Base-by-base conservation (phyloP, 1,140 invertebrate species). In the Tigriopus japonicus region DNA sequence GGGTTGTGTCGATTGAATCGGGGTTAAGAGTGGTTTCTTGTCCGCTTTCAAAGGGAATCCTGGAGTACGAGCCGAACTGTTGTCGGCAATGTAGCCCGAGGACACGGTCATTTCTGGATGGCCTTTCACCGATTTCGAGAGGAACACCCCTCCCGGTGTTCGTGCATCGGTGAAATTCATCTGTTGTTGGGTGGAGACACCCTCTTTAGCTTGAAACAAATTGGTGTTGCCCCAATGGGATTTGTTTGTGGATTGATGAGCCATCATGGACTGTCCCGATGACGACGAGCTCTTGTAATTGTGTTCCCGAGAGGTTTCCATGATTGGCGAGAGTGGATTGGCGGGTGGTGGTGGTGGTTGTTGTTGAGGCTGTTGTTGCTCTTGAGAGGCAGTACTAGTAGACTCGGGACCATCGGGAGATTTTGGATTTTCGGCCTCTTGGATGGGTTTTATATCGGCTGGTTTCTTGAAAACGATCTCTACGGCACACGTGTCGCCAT, bases 211-310 rank as follows among this genome's bases (percentile, higher is more conserved):
- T 15, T 21, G n/a, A 6, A 15, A 15, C 45, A 49, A 12, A 49
- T 49, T 15, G 45, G 56, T 58, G 56, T 58, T 58, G 23, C 56
- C 56, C 56, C 56, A 58, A 42, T 58, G 56, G 23, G 56, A 58
- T 42, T 58, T 58, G 40, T 17, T 58, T 3, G 13, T n/a, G n/a
- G 23, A 23, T n/a, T 54, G 52, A 35, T 17, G 24, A 6, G 52
- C 52, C 28, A 35, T 35, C 28, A 35, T 35, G 28, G 28, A 35
- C 6, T 49, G 19, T 3, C 15, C 12, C 24, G 23, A 56, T 9
- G 43, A 40, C 35, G 49, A 53, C 42, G 59, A 60, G 14, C 15
- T 51, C 17, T 53, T 55, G 21, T 52, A 53, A 13, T 60, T n/a
- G 23, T 53, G 14, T 40, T 61, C 59, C 6, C 51, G 10, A 3